phyloP scores from a whole-genome alignment of 2,797 vertebrate genomes.

The Poliocrania exsul region DNA sequence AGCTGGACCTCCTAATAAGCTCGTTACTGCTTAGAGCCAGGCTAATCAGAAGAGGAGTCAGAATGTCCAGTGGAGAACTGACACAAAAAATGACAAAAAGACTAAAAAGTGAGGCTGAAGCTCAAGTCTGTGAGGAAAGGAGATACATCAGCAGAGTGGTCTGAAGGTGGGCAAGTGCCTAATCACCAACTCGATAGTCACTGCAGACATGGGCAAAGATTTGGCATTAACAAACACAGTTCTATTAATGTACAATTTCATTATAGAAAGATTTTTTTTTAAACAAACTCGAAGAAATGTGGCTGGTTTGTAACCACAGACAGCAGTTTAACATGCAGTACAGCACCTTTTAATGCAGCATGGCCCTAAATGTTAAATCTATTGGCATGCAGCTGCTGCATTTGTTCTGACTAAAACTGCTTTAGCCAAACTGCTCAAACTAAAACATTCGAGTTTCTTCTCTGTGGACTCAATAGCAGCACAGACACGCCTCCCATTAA shows the following conservation, averaged over 20 bases:
- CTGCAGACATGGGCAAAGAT: background rate
- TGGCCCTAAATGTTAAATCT: background rate
- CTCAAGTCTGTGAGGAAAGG: background rate
- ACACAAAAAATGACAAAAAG: background rate
- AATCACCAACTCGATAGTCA: background rate
- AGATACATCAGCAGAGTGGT: background rate
- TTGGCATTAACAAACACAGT: background rate
- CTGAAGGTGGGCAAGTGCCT: background rate
- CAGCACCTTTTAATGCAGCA: fast-evolving
- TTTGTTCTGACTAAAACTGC: background rate
- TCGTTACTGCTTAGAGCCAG: background rate
- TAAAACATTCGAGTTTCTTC: background rate
- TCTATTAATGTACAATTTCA: background rate
- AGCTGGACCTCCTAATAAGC: background rate
- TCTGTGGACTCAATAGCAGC: background rate
- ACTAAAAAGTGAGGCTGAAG: background rate
- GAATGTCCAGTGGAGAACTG: background rate
- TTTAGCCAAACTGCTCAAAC: background rate
- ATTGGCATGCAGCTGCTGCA: background rate
- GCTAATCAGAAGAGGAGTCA: background rate
- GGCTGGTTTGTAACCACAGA: background rate
- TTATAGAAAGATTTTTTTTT: background rate
- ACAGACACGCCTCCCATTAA: background rate
- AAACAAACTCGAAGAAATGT: background rate
- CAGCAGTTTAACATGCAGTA: background rate